Percentiles rank a stretch among this genome's conserved stretches.
These are phyloP conservation scores for Danio rerio DNA, from an alignment of 2,113 vertebrate species.

Conservation along the genomic window GRCz12tu NC_133196.1:42135001-42135500, in stretches of 20 bases:
- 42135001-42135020: constrained; percentile 12
- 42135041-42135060: constrained; percentile 44
- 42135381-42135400: constrained; percentile 35
- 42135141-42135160: constrained; percentile 54
- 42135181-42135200: constrained; percentile 21
- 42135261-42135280: neutral
- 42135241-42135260: neutral
- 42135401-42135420: constrained; percentile 52
- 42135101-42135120: constrained; percentile 38
- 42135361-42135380: constrained; percentile 20
- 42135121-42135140: constrained; percentile 50
- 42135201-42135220: neutral
- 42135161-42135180: constrained; percentile 52
- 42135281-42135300: neutral
- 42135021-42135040: constrained; percentile 7
- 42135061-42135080: constrained; percentile 22
- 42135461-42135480: constrained; percentile 50
- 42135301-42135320: neutral
- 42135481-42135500: constrained; percentile 23
- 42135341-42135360: neutral
- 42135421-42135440: constrained; percentile 49
- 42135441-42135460: constrained; percentile 42
- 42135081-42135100: constrained; percentile 52
- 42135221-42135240: neutral
- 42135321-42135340: neutral